Base-by-base conservation (phyloP, 2,888 invertebrate species). In the Dysmachus trigonus region DNA sequence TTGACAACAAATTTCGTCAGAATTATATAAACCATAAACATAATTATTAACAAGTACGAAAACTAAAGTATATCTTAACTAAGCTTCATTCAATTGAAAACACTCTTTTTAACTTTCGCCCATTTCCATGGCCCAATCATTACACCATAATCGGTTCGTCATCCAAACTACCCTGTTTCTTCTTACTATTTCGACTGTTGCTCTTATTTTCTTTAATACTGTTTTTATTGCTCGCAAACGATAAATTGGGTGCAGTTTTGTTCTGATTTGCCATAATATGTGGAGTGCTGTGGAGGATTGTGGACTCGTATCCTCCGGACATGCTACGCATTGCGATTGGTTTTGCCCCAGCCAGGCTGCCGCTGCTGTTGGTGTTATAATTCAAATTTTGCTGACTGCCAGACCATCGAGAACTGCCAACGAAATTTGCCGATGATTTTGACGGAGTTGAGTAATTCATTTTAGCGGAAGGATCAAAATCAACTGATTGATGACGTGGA, bases 81-180 rank as follows among this genome's bases (percentile, higher is more conserved):
- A 74, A 77, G 77, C 30, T 85, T 10, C 30, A 77, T 53, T 77
- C 77, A 71, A 85, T n/a, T 85, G 76, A 86, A 79, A 85, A 83
- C 77, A 76, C 77, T 83, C 83, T 83, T 71, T 31, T 71, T 83
- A 72, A n/a, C 18, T 13, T 10, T 15, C 33, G 47, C 81, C 47
- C 30, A 51, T 81, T 53, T 51, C 27, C 6, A 51, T 33, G 35
- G 35, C n/a, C 72, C 27, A 27, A 47, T 27, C 33, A 85, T 88
- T 87, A 90, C 81, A 90, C 90, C 90, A 90, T 90, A 85, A 90
- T 90, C 77, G 90, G 90, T 86, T 90, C 89, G 86, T 90, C 90
- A 87, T 90, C 90, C 72, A 89, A 87, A 87, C 88, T 89, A 86
- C 88, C 89, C 53, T 88, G 89, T 86, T 88, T 88, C 79, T 89